These are phyloP conservation scores for Zenarchopterus dispar DNA, from an alignment of 2,797 vertebrate species.

Conservation along the genomic window DNA sequence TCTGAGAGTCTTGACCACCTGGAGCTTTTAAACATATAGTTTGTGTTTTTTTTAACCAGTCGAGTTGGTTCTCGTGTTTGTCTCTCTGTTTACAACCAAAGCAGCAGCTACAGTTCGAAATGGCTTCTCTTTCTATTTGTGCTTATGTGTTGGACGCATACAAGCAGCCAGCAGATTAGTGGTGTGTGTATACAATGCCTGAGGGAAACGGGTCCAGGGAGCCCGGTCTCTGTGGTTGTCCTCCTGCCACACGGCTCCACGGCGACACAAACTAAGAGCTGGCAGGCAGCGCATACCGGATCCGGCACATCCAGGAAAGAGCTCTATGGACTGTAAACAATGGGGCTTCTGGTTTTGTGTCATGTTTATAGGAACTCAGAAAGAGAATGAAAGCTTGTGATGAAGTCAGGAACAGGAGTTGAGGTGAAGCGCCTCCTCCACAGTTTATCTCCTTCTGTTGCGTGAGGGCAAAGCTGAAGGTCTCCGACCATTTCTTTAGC, in stretches of 20 bases:
- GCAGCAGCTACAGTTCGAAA: background rate
- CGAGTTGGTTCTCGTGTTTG: background rate
- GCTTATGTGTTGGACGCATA: constrained; percentile 27
- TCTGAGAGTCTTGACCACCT: too few relatives aligned
- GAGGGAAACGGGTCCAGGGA: constrained; percentile 11
- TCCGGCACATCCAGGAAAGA: constrained; percentile 76
- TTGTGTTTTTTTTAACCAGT: background rate
- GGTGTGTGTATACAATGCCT: constrained; percentile 13
- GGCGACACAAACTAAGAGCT: constrained; percentile 40
- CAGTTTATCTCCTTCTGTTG: constrained; percentile 32
- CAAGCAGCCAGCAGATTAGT: constrained; percentile 33
- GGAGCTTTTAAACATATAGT: background rate
- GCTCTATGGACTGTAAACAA: constrained; percentile 73
- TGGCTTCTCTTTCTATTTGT: constrained; percentile 21
- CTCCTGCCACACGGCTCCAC: constrained; percentile 18
- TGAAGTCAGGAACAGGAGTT: constrained; percentile 14
- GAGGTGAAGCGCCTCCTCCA: constrained; percentile 12
- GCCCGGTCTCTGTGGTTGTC: constrained; percentile 16
- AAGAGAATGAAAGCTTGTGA: constrained; percentile 45
- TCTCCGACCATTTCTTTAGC: constrained; percentile 26
- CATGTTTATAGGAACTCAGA: constrained; percentile 62
- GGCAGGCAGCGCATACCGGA: constrained; percentile 66
- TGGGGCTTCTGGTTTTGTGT: constrained; percentile 62
- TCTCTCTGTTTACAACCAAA: background rate
- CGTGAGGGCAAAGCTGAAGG: constrained; percentile 39